Evolutionary conservation across 2,888 invertebrate species (phyloP), one percentile per base, ranked within the genome.

Genomic region (Pimpla rufipes): DNA sequence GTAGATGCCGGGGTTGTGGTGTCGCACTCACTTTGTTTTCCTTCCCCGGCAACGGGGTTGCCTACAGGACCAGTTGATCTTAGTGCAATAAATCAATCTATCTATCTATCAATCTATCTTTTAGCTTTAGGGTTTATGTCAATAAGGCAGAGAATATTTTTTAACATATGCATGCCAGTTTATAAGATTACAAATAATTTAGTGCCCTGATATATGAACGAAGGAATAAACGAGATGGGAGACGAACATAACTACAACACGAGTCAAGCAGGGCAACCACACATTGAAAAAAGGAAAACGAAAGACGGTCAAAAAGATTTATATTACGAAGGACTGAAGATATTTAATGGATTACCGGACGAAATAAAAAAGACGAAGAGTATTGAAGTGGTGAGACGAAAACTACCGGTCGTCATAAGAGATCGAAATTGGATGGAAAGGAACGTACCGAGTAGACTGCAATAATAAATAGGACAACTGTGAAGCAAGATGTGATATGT

Each of bases 41-140:
- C n/a, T n/a, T n/a, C n/a, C n/a, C n/a, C n/a, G n/a, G n/a, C n/a
- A n/a, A n/a, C n/a, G n/a, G n/a, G n/a, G n/a, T n/a, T n/a, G n/a
- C n/a, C n/a, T n/a, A n/a, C n/a, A n/a, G n/a, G n/a, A n/a, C n/a
- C n/a, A n/a, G n/a, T n/a, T n/a, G n/a, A n/a, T n/a, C n/a, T n/a
- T n/a, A n/a, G n/a, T n/a, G n/a, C n/a, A n/a, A n/a, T n/a, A n/a
- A n/a, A n/a, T n/a, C n/a, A n/a, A n/a, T n/a, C n/a, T n/a, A n/a
- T n/a, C n/a, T n/a, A n/a, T n/a, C n/a, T n/a, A n/a, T n/a, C n/a
- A n/a, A n/a, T n/a, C n/a, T n/a, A n/a, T n/a, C n/a, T n/a, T n/a
- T n/a, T n/a, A n/a, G 70, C 55, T 7, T 70, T 64, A 13, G 42
- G 64, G 4, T 64, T 42, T 42, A 21, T 64, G 21, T 42, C 37